phyloP scores from a whole-genome alignment of 2,888 invertebrate genomes.

The Drosophila limbata region DNA sequence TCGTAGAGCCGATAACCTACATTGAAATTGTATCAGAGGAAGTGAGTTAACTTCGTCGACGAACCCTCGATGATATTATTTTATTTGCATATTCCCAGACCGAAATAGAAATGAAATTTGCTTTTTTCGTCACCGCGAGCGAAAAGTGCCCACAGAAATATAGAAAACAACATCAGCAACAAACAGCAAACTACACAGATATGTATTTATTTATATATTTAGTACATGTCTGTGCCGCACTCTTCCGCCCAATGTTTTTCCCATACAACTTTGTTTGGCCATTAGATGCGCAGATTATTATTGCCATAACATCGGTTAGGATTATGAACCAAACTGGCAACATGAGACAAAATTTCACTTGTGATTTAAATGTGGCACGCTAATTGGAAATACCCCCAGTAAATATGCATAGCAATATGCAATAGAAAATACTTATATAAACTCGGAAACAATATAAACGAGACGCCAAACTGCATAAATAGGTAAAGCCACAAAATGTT shows the following conservation, averaged over 20 bases:
- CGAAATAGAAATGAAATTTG: conserved; percentile 64
- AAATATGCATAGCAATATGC: conserved; percentile 2
- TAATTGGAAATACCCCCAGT: conserved; percentile 23
- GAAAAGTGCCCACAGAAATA: conserved; percentile 39
- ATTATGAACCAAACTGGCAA: conserved; percentile 26
- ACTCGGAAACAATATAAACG: background rate
- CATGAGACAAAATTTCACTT: background rate
- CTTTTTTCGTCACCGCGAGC: conserved; percentile 51
- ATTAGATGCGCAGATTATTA: conserved; percentile 45
- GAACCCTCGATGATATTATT: conserved; percentile 13
- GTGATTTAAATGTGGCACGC: conserved; percentile 9
- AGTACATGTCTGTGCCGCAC: conserved; percentile 29
- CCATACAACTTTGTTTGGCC: conserved; percentile 34
- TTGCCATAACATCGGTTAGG: conserved; percentile 29
- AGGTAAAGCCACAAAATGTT: background rate
- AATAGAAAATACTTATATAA: conserved; percentile 1
- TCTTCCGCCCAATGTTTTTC: conserved; percentile 27
- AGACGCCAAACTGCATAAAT: conserved; percentile 9
- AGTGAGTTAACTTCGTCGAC: conserved; percentile 69
- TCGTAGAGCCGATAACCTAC: conserved; percentile 78
- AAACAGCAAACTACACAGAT: conserved; percentile 42
- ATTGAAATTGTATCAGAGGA: conserved; percentile 80
- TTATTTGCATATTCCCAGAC: conserved; percentile 55
- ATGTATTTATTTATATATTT: conserved; percentile 63
- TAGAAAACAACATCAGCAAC: conserved; percentile 40